Conservation (phyloP, 2,888 invertebrate genomes). For the Abrostola triplasia region DNA sequence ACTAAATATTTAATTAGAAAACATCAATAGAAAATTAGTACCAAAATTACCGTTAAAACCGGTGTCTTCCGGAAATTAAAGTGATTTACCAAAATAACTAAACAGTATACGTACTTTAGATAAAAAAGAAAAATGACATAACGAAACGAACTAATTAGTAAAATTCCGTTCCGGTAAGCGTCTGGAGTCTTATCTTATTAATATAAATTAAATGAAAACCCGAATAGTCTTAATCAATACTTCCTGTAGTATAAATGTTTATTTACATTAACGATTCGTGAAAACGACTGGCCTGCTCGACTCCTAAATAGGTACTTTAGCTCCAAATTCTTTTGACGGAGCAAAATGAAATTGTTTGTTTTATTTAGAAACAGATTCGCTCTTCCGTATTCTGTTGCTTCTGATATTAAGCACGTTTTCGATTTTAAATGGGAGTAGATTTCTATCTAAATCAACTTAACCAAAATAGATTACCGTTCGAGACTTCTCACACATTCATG, state of each 20-base stretch:
- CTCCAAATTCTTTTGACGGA: slow-evolving; percentile 37
- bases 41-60: slow-evolving; percentile 16
- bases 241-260: slow-evolving; percentile 12
- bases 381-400: slow-evolving; percentile 40
- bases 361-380: slow-evolving; percentile 34
- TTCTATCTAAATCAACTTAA: slow-evolving; percentile 10
- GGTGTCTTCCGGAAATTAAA: slow-evolving; percentile 26
- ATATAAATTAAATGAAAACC: background rate
- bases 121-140: slow-evolving; percentile 16
- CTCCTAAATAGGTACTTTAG: slow-evolving; percentile 29
- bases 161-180: slow-evolving; percentile 12
- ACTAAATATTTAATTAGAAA: too few relatives aligned
- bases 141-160: slow-evolving; percentile 15
- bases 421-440: slow-evolving; percentile 8
- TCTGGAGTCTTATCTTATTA: slow-evolving; percentile 14
- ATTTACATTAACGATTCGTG: slow-evolving; percentile 29
- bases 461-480: slow-evolving; percentile 42
- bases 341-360: slow-evolving; percentile 31
- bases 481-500: slow-evolving; percentile 59
- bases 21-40: too few relatives aligned
- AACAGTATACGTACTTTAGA: slow-evolving; percentile 12
- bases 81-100: slow-evolving; percentile 7
- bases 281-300: slow-evolving; percentile 17
- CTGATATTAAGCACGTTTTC: slow-evolving; percentile 40
- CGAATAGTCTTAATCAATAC: slow-evolving; percentile 9